Conservation (phyloP, 2,797 vertebrate genomes). For the Myotis daubentonii region DNA sequence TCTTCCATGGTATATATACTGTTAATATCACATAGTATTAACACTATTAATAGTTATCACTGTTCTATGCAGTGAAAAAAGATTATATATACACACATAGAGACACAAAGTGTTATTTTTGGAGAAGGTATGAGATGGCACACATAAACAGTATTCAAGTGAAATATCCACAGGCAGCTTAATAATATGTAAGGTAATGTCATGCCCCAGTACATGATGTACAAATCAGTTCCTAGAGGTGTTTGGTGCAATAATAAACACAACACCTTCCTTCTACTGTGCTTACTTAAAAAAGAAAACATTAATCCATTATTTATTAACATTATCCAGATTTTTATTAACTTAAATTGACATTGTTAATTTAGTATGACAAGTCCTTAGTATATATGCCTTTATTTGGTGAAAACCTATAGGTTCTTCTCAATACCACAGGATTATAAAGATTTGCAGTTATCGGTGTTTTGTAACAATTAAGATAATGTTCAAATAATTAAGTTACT, state of each 20-base stretch:
- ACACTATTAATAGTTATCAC: not conserved
- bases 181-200: not conserved
- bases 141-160: not conserved
- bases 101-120: not conserved
- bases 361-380: constrained; percentile 68
- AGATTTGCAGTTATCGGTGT: constrained; percentile 78
- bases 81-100: accelerated
- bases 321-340: constrained; percentile 75
- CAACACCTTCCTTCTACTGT: not conserved
- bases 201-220: not conserved
- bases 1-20: not conserved
- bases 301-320: constrained; percentile 2
- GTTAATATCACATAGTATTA: not conserved
- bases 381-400: constrained; percentile 67
- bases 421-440: constrained; percentile 65
- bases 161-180: not conserved
- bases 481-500: constrained; percentile 80
- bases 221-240: not conserved
- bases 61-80: not conserved
- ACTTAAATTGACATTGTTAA: constrained; percentile 69
- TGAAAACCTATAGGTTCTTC: constrained; percentile 81
- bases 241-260: not conserved
- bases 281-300: constrained; percentile 28
- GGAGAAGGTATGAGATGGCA: not conserved
- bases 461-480: constrained; percentile 82